A percentile compares a stretch with the other conserved stretches of the same genome.
Evolutionary conservation across 2,888 invertebrate genomes (phyloP).

Genomic region (Leptura quadrifasciata): DNA sequence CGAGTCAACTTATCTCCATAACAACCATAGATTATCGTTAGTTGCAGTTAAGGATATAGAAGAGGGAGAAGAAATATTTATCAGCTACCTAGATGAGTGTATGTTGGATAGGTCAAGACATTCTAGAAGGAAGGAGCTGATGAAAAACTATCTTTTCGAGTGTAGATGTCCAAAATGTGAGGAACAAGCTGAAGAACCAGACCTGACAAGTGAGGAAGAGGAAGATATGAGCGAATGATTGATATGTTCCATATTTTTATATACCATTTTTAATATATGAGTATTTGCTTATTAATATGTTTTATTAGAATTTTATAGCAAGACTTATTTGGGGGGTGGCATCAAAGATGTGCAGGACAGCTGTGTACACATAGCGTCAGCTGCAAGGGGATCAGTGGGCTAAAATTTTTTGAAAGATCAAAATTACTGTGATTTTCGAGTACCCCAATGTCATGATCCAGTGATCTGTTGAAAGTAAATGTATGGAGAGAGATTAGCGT

Average conservation of each 20-base stretch:
- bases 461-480: too few relatives aligned
- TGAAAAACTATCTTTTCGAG: conserved; percentile 87
- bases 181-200: conserved; percentile 83
- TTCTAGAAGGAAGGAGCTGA: conserved; percentile 87
- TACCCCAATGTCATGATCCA: too few relatives aligned
- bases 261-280: neutral
- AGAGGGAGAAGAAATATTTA: conserved; percentile 91
- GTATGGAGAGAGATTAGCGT: too few relatives aligned
- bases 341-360: too few relatives aligned
- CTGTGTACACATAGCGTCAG: too few relatives aligned
- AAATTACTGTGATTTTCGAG: too few relatives aligned
- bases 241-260: neutral
- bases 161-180: conserved; percentile 90
- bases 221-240: conserved; percentile 70
- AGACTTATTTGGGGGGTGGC: too few relatives aligned
- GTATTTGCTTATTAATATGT: neutral
- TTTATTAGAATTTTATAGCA: neutral
- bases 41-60: conserved; percentile 84
- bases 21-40: conserved; percentile 83
- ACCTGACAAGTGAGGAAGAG: conserved; percentile 89
- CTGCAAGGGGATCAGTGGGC: too few relatives aligned
- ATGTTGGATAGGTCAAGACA: conserved; percentile 87
- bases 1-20: conserved; percentile 87
- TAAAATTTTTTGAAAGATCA: too few relatives aligned
- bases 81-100: conserved; percentile 94